A percentile compares a stretch with the other conserved stretches of the same genome.
Evolutionary conservation across 2,797 vertebrate species (phyloP).

Genomic region (Mionectes olivaceus): DNA sequence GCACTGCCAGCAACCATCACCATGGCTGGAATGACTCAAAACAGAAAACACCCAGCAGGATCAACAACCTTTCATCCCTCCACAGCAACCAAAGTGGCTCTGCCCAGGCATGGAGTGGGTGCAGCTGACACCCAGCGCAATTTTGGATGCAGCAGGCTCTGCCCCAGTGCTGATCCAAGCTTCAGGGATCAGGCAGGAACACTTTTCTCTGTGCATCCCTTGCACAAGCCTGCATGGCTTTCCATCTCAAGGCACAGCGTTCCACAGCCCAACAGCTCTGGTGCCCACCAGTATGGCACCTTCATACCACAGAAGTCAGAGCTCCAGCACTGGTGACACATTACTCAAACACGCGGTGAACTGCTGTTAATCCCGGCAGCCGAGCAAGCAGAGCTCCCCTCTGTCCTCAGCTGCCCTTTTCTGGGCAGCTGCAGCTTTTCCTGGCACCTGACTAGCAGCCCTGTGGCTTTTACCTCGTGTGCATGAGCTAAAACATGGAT

Average conservation of each 20-base stretch:
- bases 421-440: slow-evolving; percentile 32
- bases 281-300: neutral
- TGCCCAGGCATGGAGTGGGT: neutral
- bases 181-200: neutral
- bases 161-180: neutral
- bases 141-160: neutral
- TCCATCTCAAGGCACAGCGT: neutral
- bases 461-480: neutral
- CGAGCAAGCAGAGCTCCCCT: neutral
- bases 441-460: slow-evolving; percentile 11
- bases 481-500: neutral
- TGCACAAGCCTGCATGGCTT: neutral
- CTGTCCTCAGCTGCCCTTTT: slow-evolving; percentile 17
- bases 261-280: fast-evolving
- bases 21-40: neutral
- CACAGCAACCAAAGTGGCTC: neutral
- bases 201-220: fast-evolving
- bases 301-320: neutral
- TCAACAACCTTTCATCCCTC: neutral
- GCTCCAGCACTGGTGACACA: neutral
- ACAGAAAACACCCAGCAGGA: neutral
- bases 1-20: neutral
- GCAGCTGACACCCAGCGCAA: neutral
- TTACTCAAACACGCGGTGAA: neutral
- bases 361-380: slow-evolving; percentile 9